Base-by-base conservation (phyloP, 1,140 invertebrate genomes). In the Drosophila sturtevanti region DNA sequence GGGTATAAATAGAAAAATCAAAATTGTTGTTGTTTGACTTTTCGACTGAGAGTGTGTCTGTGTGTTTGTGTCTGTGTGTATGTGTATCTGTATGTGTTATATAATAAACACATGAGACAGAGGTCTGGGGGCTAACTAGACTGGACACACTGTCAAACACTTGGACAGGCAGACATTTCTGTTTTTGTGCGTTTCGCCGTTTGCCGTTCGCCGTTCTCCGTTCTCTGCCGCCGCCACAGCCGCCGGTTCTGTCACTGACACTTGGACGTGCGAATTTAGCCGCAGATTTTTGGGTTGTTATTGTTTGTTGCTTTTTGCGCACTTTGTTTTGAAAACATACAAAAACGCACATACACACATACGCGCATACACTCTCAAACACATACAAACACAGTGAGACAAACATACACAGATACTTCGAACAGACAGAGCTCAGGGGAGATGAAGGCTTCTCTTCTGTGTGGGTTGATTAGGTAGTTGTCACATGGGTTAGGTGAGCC, bases 231-330 rank as follows among this genome's bases (percentile, higher is more conserved):
- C 35, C 35, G 21, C 37, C 34, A n/a, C 51, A 54, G 51, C 54
- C 54, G 63, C 56, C 35, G 22, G 18, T 34, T 27, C 69, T 77
- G 79, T 55, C 79, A 64, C 22, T 66, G 79, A 74, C 79, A 81
- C 73, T 64, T 63, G 63, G 77, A 77, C 74, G 79, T 73, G 79
- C 66, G 65, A 77, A 73, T 76, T 73, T 54, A 62, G 76, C 72
- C 78, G 58, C 78, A 81, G 72, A 68, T 68, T 77, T 56, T 56
- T 63, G 68, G 63, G 52, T 35, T 78, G 51, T 37, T 70, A 44
- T 31, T 65, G 21, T 38, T 63, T 52, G 44, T 27, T 62, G 73
- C 52, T 63, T 77, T 81, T 77, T 80, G 77, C 64, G 61, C 77
- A 81, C 72, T 81, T 81, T 38, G 59, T 81, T 80, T 72, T 62